Base-by-base conservation (phyloP, 2,797 vertebrate species). In the Halcyon leucocephala region DNA sequence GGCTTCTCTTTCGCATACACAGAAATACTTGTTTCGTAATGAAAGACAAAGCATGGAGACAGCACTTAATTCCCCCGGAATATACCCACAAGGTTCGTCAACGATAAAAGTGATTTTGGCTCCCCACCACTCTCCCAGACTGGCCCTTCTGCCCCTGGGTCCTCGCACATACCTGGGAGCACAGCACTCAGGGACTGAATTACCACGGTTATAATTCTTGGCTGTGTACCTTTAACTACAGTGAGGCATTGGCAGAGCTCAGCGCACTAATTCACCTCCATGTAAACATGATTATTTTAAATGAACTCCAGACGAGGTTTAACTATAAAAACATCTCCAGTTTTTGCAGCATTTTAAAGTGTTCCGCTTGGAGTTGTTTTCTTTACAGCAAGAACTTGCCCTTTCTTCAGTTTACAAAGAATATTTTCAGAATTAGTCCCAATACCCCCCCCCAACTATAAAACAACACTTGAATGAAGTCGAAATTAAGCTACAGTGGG, bases 261-360 rank as follows among this genome's bases (percentile, higher is more conserved):
- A 77, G 81, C 18, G 19, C 78, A 88, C 95, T 91, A 89, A 89
- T 96, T 97, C 96, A 96, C 84, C 91, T 96, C 95, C 93, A 66
- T 64, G 92, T 97, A 97, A 97, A 96, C 95, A 96, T 19, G 93
- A 95, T 94, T 96, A 97, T 93, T 94, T 86, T 79, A 94, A 97
- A 96, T 91, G 72, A 96, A 95, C 91, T 95, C 95, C 97, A 97
- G 97, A 97, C 14, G 62, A 95, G 84, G 60, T 80, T 96, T 94
- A 94, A 97, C 66, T 93, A 88, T 83, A 95, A 96, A 84, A 96
- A 94, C 95, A 97, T 97, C 97, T 96, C 96, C 85, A 94, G 77
- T 89, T 94, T 89, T 89, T 74, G 76, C n/a, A 97, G 88, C 71
- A 25, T 97, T 97, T 93, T 71, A 14, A 90, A 92, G 78, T 3